Conservation (phyloP, 1,140 invertebrate genomes). For the Ceratoteleas bidentatus region DNA sequence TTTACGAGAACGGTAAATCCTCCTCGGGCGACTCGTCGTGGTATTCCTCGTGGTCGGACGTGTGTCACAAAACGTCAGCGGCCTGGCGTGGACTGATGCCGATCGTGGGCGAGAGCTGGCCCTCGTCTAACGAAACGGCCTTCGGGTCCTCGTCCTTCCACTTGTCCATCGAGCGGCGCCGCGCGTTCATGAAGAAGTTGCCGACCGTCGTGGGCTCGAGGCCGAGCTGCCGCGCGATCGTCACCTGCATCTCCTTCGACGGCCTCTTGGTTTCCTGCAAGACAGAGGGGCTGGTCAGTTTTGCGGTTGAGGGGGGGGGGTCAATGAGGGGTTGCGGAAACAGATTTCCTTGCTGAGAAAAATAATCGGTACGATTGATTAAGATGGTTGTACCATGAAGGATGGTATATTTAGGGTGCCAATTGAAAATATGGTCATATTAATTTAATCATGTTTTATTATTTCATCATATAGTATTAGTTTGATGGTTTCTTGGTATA, state of each 20-base stretch:
- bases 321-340: too few relatives aligned
- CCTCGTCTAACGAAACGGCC: slow-evolving; percentile 77
- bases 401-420: too few relatives aligned
- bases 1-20: slow-evolving; percentile 80
- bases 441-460: too few relatives aligned
- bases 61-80: slow-evolving; percentile 81
- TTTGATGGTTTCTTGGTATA: too few relatives aligned
- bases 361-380: too few relatives aligned
- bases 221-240: slow-evolving; percentile 98
- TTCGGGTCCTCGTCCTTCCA: slow-evolving; percentile 96
- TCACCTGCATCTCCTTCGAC: slow-evolving; percentile 99
- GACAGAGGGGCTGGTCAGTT: neutral
- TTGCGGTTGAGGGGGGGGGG: too few relatives aligned
- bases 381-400: too few relatives aligned
- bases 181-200: slow-evolving; percentile 99
- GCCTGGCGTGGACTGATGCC: slow-evolving; percentile 79
- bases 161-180: slow-evolving; percentile 98
- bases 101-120: slow-evolving; percentile 79
- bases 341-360: too few relatives aligned
- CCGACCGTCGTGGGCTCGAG: slow-evolving; percentile 99
- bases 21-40: slow-evolving; percentile 80
- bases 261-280: slow-evolving; percentile 99
- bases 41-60: slow-evolving; percentile 82
- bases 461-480: too few relatives aligned
- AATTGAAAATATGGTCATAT: too few relatives aligned